Evolutionary conservation across 37 sponge, comb jelly and placozoan species (phyloP).

Genomic region (Theonella swinhoei): DNA sequence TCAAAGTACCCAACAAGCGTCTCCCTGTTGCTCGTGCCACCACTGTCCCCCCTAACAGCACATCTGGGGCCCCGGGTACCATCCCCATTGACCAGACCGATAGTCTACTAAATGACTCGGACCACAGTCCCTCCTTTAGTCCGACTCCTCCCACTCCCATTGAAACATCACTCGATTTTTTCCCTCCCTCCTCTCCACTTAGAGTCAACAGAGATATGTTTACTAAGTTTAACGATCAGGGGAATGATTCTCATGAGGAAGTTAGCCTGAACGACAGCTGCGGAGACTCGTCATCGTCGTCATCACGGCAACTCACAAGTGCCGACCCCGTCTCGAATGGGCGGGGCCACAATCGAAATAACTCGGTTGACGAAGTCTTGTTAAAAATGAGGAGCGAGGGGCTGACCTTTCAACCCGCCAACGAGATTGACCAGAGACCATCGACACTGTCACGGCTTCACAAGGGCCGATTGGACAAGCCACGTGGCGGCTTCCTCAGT

Average conservation of each 20-base stretch:
- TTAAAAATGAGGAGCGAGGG: constrained; percentile 25
- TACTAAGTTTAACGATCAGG: not conserved
- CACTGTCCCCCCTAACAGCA: not conserved
- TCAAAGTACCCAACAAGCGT: constrained; percentile 71
- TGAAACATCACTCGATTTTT: not conserved
- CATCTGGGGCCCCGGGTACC: not conserved
- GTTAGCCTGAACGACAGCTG: not conserved
- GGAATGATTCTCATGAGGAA: not conserved
- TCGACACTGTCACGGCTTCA: constrained; percentile 39
- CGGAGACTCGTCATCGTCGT: not conserved
- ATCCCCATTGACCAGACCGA: constrained; percentile 11
- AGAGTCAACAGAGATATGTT: not conserved
- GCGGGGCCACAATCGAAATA: constrained; percentile 50
- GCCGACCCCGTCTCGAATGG: not conserved
- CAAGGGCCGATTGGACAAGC: not conserved
- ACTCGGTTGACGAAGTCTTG: constrained; percentile 52
- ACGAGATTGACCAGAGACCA: constrained; percentile 14
- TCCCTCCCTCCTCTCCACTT: not conserved
- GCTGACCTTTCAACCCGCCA: not conserved
- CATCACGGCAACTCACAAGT: not conserved
- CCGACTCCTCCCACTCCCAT: constrained; percentile 28
- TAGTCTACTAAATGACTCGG: constrained; percentile 4
- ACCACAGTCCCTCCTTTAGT: constrained; percentile 20
- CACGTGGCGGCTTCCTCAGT: not conserved
- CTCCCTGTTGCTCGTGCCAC: not conserved